Conservation (phyloP, 1,140 invertebrate species). For the Lithobius niger region DNA sequence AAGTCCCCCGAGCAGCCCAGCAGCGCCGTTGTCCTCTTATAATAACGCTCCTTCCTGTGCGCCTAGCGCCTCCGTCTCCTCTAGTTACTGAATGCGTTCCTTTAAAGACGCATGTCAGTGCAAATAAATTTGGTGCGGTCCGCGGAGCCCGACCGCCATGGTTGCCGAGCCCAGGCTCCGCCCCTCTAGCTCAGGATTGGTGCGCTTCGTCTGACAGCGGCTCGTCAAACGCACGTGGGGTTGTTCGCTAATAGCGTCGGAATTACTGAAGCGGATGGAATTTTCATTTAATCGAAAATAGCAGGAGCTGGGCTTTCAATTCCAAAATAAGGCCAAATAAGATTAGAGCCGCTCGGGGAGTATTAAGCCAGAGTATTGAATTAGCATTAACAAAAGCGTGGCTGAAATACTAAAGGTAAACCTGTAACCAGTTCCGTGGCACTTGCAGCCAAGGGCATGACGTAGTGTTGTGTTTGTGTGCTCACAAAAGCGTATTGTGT, state of each 20-base stretch:
- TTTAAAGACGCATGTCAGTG: not conserved
- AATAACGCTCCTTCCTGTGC: no score
- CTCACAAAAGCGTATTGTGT: no score
- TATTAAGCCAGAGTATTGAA: conserved; percentile 5
- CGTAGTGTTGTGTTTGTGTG: not conserved
- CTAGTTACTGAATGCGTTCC: not conserved
- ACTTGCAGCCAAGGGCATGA: not conserved
- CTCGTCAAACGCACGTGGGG: not conserved
- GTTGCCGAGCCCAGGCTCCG: not conserved
- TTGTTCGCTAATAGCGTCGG: conserved; percentile 1
- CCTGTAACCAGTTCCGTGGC: not conserved
- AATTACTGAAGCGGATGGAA: conserved; percentile 8
- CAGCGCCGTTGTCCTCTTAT: no score
- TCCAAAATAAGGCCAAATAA: conserved; percentile 10
- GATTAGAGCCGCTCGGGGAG: conserved; percentile 2
- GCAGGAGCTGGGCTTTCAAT: conserved; percentile 5
- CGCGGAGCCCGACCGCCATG: not conserved
- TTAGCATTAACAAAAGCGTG: conserved; percentile 6
- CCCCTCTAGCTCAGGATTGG: not conserved
- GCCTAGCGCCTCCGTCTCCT: no score
- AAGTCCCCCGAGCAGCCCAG: no score
- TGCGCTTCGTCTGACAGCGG: not conserved
- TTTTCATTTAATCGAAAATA: conserved; percentile 10
- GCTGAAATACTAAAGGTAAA: not conserved
- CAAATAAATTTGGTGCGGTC: conserved; percentile 4